phyloP scores from a whole-genome alignment of 1,140 invertebrate species.

The Halictus rubicundus region DNA sequence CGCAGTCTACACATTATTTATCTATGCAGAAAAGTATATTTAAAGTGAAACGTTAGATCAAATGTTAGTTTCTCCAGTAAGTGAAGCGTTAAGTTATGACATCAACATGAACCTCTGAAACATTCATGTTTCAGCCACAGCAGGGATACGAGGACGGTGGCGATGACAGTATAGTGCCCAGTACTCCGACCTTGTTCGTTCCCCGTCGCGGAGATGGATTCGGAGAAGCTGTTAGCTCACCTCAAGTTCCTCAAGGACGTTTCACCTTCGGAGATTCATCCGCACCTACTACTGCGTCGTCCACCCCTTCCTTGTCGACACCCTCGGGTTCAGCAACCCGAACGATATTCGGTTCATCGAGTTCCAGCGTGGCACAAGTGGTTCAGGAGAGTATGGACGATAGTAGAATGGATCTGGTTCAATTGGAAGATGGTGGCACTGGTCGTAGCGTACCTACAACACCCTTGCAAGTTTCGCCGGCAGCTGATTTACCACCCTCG shows the following conservation, averaged over 20 bases:
- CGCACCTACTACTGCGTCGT: slow-evolving; percentile 71
- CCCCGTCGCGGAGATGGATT: slow-evolving; percentile 93
- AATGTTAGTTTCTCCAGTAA: too few species aligned
- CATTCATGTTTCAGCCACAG: slow-evolving; percentile 69
- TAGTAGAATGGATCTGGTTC: slow-evolving; percentile 87
- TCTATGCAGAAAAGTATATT: too few species aligned
- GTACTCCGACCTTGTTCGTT: slow-evolving; percentile 92
- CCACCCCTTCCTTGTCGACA: slow-evolving; percentile 69
- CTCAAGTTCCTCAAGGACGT: slow-evolving; percentile 86
- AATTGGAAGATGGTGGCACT: slow-evolving; percentile 84
- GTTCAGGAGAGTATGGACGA: slow-evolving; percentile 87
- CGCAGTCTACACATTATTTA: too few species aligned
- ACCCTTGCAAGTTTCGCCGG: slow-evolving; percentile 87
- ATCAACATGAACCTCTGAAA: too few species aligned
- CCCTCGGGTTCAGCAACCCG: slow-evolving; percentile 66
- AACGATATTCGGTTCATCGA: slow-evolving; percentile 72
- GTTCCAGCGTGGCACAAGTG: slow-evolving; percentile 77
- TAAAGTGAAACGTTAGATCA: too few species aligned
- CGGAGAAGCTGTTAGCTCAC: slow-evolving; percentile 95
- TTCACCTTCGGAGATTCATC: slow-evolving; percentile 88
- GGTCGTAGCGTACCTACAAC: slow-evolving; percentile 87
- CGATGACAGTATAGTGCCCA: slow-evolving; percentile 94
- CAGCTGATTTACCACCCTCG: slow-evolving; percentile 77
- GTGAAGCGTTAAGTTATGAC: too few species aligned
- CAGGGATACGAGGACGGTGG: slow-evolving; percentile 85